Base-by-base conservation (phyloP, 1,140 invertebrate genomes). In the Lepidurus apus region DNA sequence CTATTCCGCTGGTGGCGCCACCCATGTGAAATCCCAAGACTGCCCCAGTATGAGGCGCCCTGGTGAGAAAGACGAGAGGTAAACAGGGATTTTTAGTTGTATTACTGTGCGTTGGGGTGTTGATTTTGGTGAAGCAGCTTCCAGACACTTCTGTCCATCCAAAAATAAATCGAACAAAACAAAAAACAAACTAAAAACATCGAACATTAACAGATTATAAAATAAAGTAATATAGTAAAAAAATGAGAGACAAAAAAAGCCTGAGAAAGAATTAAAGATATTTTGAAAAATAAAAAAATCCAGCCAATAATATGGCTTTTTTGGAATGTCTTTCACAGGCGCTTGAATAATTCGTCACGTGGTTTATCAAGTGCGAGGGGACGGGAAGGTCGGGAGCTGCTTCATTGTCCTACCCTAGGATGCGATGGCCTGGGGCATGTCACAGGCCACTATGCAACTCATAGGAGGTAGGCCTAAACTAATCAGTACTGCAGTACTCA, bases 361-460 rank as follows among this genome's bases (percentile, higher is more conserved):
- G 81, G 84, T 83, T 83, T 81, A 82, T 83, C 83, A 84, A 85
- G 84, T 84, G 78, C 82, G 11, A 53, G 87, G 84, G 86, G 87
- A 84, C 87, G 89, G 83, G 90, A 90, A 83, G 89, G 88, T 82
- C 90, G 89, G 86, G 90, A 91, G 86, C 87, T 90, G 84, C 88
- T 75, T 65, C 53, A 65, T 3, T 97, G 95, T 86, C 95, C 95
- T 2, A 95, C 94, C 17, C 92, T 93, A 24, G 93, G 93, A 42
- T 97, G 93, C 85, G 93, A 95, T 85, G 93, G 93, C 74, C 92
- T 91, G 5, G 94, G 93, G 78, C 93, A 95, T 85, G 89, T 93
- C 43, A 93, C 93, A 26, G 93, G 93, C 81, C 93, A 93, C 87
- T 94, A 93, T 85, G 91, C 92, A 42, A 93, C 93, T 53, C 93